Base-by-base conservation (phyloP, 2,113 vertebrate species). In the Mus pahari region DNA sequence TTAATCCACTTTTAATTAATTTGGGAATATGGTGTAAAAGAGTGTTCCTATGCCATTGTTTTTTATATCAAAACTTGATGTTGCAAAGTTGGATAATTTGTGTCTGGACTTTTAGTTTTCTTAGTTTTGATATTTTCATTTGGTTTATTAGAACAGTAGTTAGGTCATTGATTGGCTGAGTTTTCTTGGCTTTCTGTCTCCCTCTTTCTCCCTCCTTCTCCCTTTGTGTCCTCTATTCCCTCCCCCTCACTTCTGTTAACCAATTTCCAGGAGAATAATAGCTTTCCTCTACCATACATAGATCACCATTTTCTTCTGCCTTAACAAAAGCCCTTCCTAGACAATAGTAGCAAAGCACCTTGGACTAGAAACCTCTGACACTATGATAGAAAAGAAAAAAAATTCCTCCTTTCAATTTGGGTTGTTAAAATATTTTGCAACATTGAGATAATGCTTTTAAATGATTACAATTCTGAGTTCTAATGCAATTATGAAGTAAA, bases 401-500 rank as follows among this genome's bases (percentile, higher is more conserved):
- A 71, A 26, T 5, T 78, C 19, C 11, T 62, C 11, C 11, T 77
- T 77, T 77, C 45, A 45, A 36, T 17, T 24, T 90, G 7, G 22
- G 77, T 77, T 12, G 1, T 31, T 77, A 3, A 64, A 13, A 42
- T 90, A 90, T 48, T 88, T 75, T 75, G 11, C 6, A 5, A 48
- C 3, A 26, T 14, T 36, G 19, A n/a, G 12, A 28, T 7, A 36
- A 26, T 9, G 7, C 7, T 48, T 17, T 42, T 33, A 60, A 7
- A 71, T 55, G 39, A 2, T 62, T 31, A 24, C 31, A 45, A 45
- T 89, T 86, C 24, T 84, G 39, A 68, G 5, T 70, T 87, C 3
- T 82, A 53, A 92, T 48, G 4, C 11, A 73, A 74, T 95, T 90
- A 77, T 68, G 36, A 86, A 86, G 79, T 53, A 74, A 92, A 78